Evolutionary conservation across 30 jellyfish, hydroid and myxozoan species (phyloP).

Genomic region (Hydractinia symbiolongicarpus): DNA sequence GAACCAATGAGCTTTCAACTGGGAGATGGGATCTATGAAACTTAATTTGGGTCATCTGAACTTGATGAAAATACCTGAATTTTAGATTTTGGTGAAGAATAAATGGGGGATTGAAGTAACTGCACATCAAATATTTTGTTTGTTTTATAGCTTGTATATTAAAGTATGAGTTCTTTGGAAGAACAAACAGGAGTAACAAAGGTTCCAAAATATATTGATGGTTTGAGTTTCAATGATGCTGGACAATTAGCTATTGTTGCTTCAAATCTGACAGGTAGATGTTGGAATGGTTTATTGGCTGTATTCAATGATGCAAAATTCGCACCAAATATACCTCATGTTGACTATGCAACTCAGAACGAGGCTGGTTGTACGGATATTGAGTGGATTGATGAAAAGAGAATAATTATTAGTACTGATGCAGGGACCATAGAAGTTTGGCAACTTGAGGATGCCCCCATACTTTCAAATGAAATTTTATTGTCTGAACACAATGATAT

Average conservation of each 20-base stretch:
- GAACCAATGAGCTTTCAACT: too few relatives aligned
- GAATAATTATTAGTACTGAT: constrained; percentile 48
- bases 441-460: constrained; percentile 38
- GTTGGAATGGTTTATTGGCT: constrained; percentile 85
- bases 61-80: too few relatives aligned
- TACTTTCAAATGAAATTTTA: constrained; percentile 34
- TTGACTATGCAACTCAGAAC: constrained; percentile 49
- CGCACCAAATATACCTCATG: constrained; percentile 79
- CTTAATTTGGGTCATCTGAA: too few relatives aligned
- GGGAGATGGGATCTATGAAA: too few relatives aligned
- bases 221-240: constrained; percentile 35
- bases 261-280: constrained; percentile 74
- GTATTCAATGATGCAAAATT: constrained; percentile 48
- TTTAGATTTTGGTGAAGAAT: too few relatives aligned
- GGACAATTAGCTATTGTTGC: constrained; percentile 73
- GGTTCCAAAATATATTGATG: constrained; percentile 43
- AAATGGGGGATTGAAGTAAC: too few relatives aligned
- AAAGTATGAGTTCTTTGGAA: constrained; percentile 4
- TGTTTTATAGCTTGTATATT: too few relatives aligned
- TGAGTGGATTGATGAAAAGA: constrained; percentile 50
- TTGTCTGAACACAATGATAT: constrained; percentile 71
- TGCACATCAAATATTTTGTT: too few relatives aligned
- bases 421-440: constrained; percentile 69
- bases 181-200: constrained; percentile 29
- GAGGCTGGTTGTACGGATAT: constrained; percentile 78